A percentile compares a stretch with the other conserved stretches of the same genome.
Conservation (phyloP, 2,113 vertebrate genomes). For the Glaucomys volans region DNA sequence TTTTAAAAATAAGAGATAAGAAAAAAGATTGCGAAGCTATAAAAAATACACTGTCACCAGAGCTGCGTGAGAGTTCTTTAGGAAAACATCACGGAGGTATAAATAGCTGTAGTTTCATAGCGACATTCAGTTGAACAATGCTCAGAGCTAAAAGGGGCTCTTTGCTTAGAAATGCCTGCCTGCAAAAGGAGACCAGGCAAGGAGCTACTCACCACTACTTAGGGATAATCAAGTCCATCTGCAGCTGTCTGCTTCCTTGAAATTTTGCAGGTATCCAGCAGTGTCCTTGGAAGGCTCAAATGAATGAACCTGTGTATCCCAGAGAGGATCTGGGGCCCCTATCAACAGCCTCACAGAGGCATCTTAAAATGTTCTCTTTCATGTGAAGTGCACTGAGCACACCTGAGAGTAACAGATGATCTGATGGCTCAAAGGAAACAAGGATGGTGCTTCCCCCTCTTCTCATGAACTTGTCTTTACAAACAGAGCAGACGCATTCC, state of each 20-base stretch:
- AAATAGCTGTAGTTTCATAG: conserved; percentile 60
- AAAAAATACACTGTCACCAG: background rate
- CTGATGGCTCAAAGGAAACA: no score
- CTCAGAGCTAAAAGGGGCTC: background rate
- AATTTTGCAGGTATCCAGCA: background rate
- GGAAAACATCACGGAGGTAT: background rate
- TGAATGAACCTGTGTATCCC: rapidly evolving
- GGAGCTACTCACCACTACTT: background rate
- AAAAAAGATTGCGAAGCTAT: background rate
- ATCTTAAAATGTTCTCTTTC: background rate
- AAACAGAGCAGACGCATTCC: background rate
- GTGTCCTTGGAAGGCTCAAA: background rate
- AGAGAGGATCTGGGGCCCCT: background rate
- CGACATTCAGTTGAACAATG: background rate
- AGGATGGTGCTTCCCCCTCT: rapidly evolving
- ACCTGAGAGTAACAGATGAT: background rate
- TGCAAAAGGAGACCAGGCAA: background rate
- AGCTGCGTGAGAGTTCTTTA: background rate
- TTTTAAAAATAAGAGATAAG: background rate
- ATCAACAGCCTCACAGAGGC: background rate
- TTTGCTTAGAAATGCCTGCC: background rate
- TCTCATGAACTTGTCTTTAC: rapidly evolving
- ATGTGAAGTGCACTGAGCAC: background rate
- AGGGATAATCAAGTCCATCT: background rate
- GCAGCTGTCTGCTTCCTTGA: background rate